Percentiles rank a stretch among this genome's conserved stretches.
Conservation (phyloP, 92 coral and sea anemone species). For the Umimayanthus chanpuru region DNA sequence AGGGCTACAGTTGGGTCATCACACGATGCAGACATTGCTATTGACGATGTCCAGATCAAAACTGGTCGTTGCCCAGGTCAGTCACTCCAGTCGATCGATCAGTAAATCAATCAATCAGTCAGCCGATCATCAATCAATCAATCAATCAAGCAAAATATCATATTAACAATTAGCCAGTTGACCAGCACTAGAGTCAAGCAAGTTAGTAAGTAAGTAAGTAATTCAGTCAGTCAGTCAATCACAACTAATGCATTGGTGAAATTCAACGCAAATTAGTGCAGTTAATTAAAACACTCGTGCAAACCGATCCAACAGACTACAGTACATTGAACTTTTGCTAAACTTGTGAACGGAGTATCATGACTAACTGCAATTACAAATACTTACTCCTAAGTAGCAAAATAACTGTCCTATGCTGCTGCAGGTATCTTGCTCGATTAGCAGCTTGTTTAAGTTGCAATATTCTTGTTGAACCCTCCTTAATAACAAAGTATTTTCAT, state of each 20-base stretch:
- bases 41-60: conserved; percentile 84
- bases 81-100: neutral
- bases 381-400: neutral
- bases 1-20: conserved; percentile 83
- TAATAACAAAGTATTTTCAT: neutral
- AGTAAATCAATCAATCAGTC: neutral
- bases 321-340: neutral
- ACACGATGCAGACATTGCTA: conserved; percentile 88
- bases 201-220: no score
- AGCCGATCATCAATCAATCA: neutral
- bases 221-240: no score
- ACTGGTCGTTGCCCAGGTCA: conserved; percentile 86
- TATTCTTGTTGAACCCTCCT: neutral
- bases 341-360: neutral
- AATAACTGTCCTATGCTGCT: neutral
- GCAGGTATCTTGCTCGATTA: neutral
- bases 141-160: neutral
- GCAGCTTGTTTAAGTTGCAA: neutral
- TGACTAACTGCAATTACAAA: neutral
- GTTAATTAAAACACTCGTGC: no score
- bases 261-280: no score
- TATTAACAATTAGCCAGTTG: neutral
- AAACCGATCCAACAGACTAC: no score
- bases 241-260: no score
- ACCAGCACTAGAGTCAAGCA: neutral